These are phyloP conservation scores for Discoglossus pictus DNA, from an alignment of 2,797 vertebrate genomes.

Conservation along the genomic window DNA sequence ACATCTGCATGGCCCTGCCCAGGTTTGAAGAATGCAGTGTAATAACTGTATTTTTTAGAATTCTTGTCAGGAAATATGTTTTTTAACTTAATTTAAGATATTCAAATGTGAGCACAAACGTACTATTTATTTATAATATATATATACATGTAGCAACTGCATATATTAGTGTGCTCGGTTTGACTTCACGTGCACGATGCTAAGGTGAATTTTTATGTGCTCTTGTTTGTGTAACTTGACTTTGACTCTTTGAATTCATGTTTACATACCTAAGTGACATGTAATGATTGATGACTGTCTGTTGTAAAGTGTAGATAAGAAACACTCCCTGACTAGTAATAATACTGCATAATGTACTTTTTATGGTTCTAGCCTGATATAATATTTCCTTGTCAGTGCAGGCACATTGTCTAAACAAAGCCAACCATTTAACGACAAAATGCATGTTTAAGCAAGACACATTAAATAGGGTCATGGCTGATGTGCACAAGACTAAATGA, in stretches of 20 bases:
- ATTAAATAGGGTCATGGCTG: constrained; percentile 80
- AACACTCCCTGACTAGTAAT: constrained; percentile 80
- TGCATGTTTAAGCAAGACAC: constrained; percentile 71
- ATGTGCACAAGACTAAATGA: constrained; percentile 70
- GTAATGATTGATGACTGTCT: constrained; percentile 83
- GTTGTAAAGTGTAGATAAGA: constrained; percentile 80
- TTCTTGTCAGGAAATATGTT: too few species aligned
- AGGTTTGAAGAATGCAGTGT: too few species aligned
- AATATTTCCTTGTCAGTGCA: constrained; percentile 79
- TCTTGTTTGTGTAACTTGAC: constrained; percentile 76
- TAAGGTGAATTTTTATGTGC: constrained; percentile 65
- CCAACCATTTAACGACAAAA: constrained; percentile 77
- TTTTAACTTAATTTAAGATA: too few species aligned
- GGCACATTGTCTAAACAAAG: constrained; percentile 79
- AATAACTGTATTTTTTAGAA: too few species aligned
- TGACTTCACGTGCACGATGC: constrained; percentile 61
- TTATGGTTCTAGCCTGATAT: constrained; percentile 78
- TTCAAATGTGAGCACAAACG: too few species aligned
- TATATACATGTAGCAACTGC: too few species aligned
- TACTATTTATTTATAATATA: too few species aligned
- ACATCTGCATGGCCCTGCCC: too few species aligned
- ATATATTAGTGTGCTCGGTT: constrained; percentile 45
- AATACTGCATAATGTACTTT: constrained; percentile 84
- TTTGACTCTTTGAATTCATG: constrained; percentile 77
- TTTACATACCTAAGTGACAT: constrained; percentile 82